Evolutionary conservation across 1,140 invertebrate genomes (phyloP).

Genomic region (Bactericera cockerelli): DNA sequence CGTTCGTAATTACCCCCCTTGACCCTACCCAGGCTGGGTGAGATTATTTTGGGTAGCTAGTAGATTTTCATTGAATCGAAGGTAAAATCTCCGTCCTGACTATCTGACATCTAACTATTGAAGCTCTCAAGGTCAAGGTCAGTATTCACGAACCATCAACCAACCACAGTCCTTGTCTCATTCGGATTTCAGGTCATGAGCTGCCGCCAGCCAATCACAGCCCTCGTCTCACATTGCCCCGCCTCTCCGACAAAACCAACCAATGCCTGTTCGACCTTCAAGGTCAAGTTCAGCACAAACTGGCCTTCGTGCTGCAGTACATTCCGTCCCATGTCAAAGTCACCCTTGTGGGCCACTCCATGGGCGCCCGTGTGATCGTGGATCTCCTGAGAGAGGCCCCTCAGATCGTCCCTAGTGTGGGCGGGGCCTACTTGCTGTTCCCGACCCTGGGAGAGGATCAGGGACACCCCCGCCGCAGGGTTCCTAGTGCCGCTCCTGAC

Average conservation of each 20-base stretch:
- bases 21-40: too few species aligned
- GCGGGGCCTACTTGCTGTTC: conserved; percentile 53
- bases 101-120: too few species aligned
- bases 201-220: conserved; percentile 31
- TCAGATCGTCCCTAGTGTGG: conserved; percentile 31
- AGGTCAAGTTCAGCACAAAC: conserved; percentile 68
- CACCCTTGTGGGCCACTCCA: conserved; percentile 60
- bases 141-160: too few species aligned
- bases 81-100: too few species aligned
- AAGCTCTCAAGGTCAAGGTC: too few species aligned
- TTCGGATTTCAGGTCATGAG: conserved; percentile 45
- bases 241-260: conserved; percentile 29
- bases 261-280: conserved; percentile 43
- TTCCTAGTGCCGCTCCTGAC: conserved; percentile 30
- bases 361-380: conserved; percentile 64
- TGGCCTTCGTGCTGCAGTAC: conserved; percentile 52
- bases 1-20: too few species aligned
- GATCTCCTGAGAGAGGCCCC: conserved; percentile 44
- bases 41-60: too few species aligned
- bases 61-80: too few species aligned
- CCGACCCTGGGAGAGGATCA: conserved; percentile 69
- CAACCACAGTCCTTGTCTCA: too few species aligned
- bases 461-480: conserved; percentile 48
- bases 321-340: conserved; percentile 48
- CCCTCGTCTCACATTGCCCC: conserved; percentile 21